Percentiles rank a stretch among this genome's conserved stretches.
These are phyloP conservation scores for Euclidia mi DNA, from an alignment of 2,888 invertebrate genomes.

Conservation along the genomic window DNA sequence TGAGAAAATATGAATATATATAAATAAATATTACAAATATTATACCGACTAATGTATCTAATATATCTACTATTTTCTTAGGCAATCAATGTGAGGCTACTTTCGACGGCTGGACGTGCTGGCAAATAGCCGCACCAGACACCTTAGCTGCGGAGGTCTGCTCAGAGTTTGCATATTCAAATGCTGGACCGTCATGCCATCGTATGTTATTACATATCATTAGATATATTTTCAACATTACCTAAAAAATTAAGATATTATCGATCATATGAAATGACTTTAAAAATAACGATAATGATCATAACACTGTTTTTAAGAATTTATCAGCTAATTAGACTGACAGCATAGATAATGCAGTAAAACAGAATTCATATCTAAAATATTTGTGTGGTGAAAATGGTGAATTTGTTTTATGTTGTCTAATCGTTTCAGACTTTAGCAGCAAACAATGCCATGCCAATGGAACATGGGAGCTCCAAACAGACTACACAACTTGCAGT, in stretches of 20 bases:
- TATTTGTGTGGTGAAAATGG: no score
- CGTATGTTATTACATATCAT: slow-evolving; percentile 88
- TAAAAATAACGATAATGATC: no score
- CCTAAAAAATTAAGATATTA: no score
- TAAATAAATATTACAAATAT: no score
- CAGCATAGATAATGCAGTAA: no score
- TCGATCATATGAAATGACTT: no score
- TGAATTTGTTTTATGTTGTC: no score
- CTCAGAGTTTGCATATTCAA: slow-evolving; percentile 90
- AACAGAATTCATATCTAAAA: not conserved
- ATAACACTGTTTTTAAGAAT: no score
- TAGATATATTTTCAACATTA: no score
- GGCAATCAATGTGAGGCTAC: slow-evolving; percentile 84
- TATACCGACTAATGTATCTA: no score
- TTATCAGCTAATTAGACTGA: no score
- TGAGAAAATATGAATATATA: no score
- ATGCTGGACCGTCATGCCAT: slow-evolving; percentile 86
- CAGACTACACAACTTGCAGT: slow-evolving; percentile 90
- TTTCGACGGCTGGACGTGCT: slow-evolving; percentile 92
- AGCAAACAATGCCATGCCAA: slow-evolving; percentile 88
- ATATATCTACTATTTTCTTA: slow-evolving; percentile 22
- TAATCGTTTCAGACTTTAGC: slow-evolving; percentile 89
- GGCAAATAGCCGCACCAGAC: slow-evolving; percentile 79
- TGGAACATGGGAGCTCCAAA: slow-evolving; percentile 89
- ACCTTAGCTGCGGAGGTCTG: slow-evolving; percentile 84